Base-by-base conservation (phyloP, 1,140 invertebrate genomes). In the Orius laevigatus region DNA sequence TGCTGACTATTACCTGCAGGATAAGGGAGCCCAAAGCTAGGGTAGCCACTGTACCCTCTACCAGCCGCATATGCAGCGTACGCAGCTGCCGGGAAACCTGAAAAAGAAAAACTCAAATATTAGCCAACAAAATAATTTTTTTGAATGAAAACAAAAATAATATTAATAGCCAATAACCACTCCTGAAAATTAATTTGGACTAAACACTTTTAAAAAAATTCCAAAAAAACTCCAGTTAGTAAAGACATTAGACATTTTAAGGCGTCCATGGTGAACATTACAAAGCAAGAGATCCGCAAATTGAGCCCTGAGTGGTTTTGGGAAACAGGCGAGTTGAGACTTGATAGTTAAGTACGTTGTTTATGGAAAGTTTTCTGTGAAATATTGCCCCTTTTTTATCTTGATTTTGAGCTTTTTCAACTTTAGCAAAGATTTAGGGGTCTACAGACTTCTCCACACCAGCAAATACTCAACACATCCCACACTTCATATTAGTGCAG, bases 1-100 rank as follows among this genome's bases (percentile, higher is more conserved):
- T 70, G 68, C 62, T 71, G 71, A 64, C 70, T 65, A 66, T 88
- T 89, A 91, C 88, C 88, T 90, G 86, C 83, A 65, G 87, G 85
- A 71, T 91, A 91, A 65, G 86, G 86, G 70, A 91, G 85, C 76
- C 86, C 86, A 73, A 91, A 91, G 78, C 86, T 88, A 75, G 87
- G 86, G 75, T 91, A 91, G 71, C 87, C 85, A 69, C 85, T 88
- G 74, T 90, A 92, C 62, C 86, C 83, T 69, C 87, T 81, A 67
- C 85, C 84, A 64, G 86, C 85, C 70, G 86, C 85, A 69, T 90
- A 90, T 63, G 86, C 85, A 68, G 85, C 84, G 70, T 89, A 89
- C 60, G 85, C 85, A 62, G 81, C 81, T 66, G 86, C 84, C 70
- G 84, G 85, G 69, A 91, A 90, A 76, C 85, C 86, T 88, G 75